phyloP scores from a whole-genome alignment of 1,140 invertebrate genomes.

The Drosophila nikananu region DNA sequence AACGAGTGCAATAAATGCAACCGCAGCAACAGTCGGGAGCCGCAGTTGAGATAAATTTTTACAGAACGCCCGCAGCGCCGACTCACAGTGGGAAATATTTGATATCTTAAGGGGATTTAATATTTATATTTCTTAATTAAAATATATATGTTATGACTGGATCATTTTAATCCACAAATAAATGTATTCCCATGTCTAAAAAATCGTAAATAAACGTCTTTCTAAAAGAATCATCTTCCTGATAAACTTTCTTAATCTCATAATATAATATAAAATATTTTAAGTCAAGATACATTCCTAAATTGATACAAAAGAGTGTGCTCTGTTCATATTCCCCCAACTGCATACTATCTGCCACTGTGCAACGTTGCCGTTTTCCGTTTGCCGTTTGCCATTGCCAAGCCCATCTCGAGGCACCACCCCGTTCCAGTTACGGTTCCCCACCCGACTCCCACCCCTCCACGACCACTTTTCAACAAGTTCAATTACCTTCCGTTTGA shows the following conservation, averaged over 20 bases:
- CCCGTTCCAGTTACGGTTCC: neutral
- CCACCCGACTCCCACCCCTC: neutral
- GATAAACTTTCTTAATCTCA: too few relatives aligned
- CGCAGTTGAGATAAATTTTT: slow-evolving; percentile 58
- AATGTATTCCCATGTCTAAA: too few relatives aligned
- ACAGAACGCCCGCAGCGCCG: slow-evolving; percentile 58
- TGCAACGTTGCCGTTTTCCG: slow-evolving; percentile 8
- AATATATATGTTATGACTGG: too few relatives aligned
- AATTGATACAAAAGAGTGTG: neutral
- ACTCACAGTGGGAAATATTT: neutral
- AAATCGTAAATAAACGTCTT: too few relatives aligned
- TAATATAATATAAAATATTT: neutral
- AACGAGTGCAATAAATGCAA: slow-evolving; percentile 78
- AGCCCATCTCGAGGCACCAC: slow-evolving; percentile 14
- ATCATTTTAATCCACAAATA: too few relatives aligned
- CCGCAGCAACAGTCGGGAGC: slow-evolving; percentile 50
- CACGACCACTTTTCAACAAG: slow-evolving; percentile 74
- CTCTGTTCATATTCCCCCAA: neutral
- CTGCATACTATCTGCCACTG: neutral
- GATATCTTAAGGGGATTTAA: neutral
- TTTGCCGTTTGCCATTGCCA: slow-evolving; percentile 61
- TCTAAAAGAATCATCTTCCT: too few relatives aligned
- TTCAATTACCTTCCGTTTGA: slow-evolving; percentile 89
- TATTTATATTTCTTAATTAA: neutral
- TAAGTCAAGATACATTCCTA: neutral